Base-by-base conservation (phyloP, 2,888 invertebrate species). In the Syritta pipiens region DNA sequence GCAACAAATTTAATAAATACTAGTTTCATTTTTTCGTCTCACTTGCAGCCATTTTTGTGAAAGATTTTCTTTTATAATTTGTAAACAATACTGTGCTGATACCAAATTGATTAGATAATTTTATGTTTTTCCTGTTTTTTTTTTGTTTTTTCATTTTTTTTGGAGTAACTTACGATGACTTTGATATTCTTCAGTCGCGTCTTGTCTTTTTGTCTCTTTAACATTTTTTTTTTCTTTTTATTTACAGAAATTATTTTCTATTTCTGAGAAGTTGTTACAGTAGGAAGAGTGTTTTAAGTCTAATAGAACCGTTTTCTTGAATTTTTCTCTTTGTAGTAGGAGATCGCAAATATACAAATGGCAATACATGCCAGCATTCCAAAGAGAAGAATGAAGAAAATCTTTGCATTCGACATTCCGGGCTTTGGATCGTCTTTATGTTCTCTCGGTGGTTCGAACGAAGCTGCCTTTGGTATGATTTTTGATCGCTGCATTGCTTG, bases 291-390 rank as follows among this genome's bases (percentile, higher is more conserved):
- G 14, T 22, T n/a, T 26, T n/a, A 24, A 48, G 40, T 19, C 67
- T 79, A 88, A 76, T 89, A 89, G 93, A 89, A 94, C 84, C 97
- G 92, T 89, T 98, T 98, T 84, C 96, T 92, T 72, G 94, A 94
- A 82, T 95, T 94, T 86, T 97, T 96, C 86, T 97, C 97, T 87
- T 97, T 96, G 88, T 97, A 97, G 88, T 96, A 94, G 91, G 97
- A 95, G 77, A 98, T 94, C 22, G 95, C 97, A 60, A 97, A 92
- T 2, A 97, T 95, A 0, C 95, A 94, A 81, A 95, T 92, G 0
- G 94, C 95, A 40, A 96, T 94, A 6, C 97, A 89, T 1, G 94
- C 94, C 20, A 98, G 91, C 55, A 97, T 93, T 9, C 94, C 94
- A 55, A 95, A 91, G 83, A 99, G 91, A 90, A 98, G 93, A 76